Evolutionary conservation across 2,888 invertebrate genomes (phyloP).

Genomic region (Thecocarcelia acutangulata): DNA sequence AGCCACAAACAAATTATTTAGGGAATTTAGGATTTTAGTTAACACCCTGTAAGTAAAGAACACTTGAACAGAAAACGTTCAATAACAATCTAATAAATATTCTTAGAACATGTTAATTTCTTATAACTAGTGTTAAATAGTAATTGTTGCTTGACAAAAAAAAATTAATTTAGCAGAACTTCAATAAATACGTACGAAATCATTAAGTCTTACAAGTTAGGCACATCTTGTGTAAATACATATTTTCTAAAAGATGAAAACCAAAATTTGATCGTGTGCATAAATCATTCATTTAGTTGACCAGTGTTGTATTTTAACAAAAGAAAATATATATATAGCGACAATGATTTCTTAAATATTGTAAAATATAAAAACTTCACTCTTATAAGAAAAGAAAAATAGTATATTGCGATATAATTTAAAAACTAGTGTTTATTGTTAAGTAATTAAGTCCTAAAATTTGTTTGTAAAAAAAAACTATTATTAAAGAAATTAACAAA

Average conservation of each 20-base stretch:
- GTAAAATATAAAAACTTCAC: too few relatives aligned
- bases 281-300: conserved; percentile 23
- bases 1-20: conserved; percentile 48
- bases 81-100: background rate
- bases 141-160: conserved; percentile 60
- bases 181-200: conserved; percentile 23
- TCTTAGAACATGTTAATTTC: conserved; percentile 52
- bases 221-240: conserved; percentile 29
- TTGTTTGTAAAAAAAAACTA: conserved; percentile 57
- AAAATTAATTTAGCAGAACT: conserved; percentile 45
- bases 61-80: background rate
- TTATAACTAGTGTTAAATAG: conserved; percentile 51
- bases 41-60: conserved; percentile 32
- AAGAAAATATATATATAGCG: background rate
- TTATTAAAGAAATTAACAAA: conserved; percentile 36
- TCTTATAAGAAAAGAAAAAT: background rate
- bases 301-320: conserved; percentile 31
- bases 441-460: conserved; percentile 59
- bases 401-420: conserved; percentile 56
- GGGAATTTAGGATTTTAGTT: conserved; percentile 48
- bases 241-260: background rate
- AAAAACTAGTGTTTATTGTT: conserved; percentile 62
- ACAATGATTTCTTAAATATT: too few relatives aligned
- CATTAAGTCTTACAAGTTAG: background rate
- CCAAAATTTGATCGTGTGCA: conserved; percentile 7